Conservation (phyloP, 1,140 invertebrate genomes). For the Sycobia sp. region DNA sequence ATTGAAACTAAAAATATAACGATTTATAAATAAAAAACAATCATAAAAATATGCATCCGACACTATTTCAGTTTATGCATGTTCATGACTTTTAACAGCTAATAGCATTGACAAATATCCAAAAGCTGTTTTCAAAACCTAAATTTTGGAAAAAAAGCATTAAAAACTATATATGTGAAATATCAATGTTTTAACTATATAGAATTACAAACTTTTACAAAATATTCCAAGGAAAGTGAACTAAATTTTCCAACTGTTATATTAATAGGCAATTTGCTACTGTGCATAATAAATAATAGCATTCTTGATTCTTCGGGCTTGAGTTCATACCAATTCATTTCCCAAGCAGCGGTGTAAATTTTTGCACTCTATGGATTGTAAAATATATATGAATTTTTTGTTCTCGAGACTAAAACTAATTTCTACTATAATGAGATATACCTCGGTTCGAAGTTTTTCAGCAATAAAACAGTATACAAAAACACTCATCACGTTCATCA, state of each 20-base stretch:
- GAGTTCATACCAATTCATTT: constrained; percentile 53
- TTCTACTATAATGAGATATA: neutral
- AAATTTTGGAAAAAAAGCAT: constrained; percentile 18
- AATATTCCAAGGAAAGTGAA: constrained; percentile 41
- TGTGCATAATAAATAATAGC: constrained; percentile 47
- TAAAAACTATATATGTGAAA: neutral
- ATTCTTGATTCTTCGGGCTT: constrained; percentile 45
- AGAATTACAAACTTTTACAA: constrained; percentile 39
- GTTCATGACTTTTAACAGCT: no score
- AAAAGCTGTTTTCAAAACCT: constrained; percentile 60
- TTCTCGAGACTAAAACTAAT: no score
- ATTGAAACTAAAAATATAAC: no score
- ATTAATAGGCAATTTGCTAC: constrained; percentile 40
- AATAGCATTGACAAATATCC: constrained; percentile 57
- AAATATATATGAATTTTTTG: constrained; percentile 11
- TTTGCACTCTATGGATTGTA: constrained; percentile 15
- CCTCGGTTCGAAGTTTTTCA: constrained; percentile 29
- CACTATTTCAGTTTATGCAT: no score
- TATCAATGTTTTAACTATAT: neutral
- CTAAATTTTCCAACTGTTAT: constrained; percentile 60
- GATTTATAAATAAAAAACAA: no score
- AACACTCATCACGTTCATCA: constrained; percentile 17
- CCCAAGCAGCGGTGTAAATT: constrained; percentile 44
- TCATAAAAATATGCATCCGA: no score
- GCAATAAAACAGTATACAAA: constrained; percentile 31